Percentiles rank a stretch among this genome's conserved stretches.
Evolutionary conservation across 2,797 vertebrate species (phyloP).

Genomic region (Peromyscus melanophrys): DNA sequence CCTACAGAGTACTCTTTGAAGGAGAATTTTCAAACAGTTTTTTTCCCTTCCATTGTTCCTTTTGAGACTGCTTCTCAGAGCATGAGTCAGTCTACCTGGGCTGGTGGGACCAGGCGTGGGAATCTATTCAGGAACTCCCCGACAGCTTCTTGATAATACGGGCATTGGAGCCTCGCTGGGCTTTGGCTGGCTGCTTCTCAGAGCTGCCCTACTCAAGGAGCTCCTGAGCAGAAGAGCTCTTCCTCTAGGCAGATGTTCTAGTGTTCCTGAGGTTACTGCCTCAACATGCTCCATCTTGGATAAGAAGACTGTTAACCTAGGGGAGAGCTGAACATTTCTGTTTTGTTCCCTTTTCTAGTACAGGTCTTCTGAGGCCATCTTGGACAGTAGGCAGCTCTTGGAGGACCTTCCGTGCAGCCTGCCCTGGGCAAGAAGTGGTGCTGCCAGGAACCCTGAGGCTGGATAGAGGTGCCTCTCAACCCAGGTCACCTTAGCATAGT

Average conservation of each 20-base stretch:
- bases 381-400: neutral
- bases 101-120: neutral
- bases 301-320: neutral
- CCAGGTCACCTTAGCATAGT: neutral
- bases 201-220: neutral
- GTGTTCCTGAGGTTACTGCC: neutral
- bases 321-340: neutral
- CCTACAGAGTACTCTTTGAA: neutral
- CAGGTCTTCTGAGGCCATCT: neutral
- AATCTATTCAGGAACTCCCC: neutral
- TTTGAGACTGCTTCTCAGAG: conserved; percentile 18
- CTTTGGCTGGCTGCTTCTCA: neutral
- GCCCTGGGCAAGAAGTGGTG: neutral
- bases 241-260: neutral
- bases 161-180: neutral
- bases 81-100: neutral
- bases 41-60: neutral
- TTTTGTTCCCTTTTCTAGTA: neutral
- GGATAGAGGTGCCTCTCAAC: neutral
- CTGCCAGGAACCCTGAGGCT: neutral
- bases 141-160: neutral
- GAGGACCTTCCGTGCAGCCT: neutral
- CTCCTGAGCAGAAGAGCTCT: neutral
- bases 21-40: conserved; percentile 43
- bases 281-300: neutral